Evolutionary conservation across 53 echinoderm and acorn worm species (phyloP).

Genomic region (Patiria pectinifera): DNA sequence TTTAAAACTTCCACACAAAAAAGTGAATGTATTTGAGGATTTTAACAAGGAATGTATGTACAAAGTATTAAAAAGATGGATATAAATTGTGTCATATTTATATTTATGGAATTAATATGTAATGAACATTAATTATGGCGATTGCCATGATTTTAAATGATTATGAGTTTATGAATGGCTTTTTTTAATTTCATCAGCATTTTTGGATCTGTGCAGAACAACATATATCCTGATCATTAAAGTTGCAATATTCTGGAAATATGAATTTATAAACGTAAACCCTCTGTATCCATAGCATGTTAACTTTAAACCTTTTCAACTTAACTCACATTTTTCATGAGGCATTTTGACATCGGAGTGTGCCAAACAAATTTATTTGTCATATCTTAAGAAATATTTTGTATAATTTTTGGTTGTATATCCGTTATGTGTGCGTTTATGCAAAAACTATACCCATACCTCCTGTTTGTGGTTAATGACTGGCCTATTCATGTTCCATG

Average conservation of each 20-base stretch:
- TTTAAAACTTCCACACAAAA: slow-evolving; percentile 41
- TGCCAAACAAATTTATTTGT: not conserved
- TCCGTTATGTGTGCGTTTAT: not conserved
- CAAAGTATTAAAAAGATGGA: slow-evolving; percentile 39
- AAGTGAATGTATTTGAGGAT: slow-evolving; percentile 38
- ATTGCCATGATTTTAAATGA: not conserved
- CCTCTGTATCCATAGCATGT: too few species aligned
- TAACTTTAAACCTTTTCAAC: too few species aligned
- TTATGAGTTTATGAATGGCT: not conserved
- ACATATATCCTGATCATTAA: too few species aligned
- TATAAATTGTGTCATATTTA: slow-evolving; percentile 59
- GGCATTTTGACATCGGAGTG: too few species aligned
- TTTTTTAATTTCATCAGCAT: not conserved
- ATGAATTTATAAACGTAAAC: too few species aligned
- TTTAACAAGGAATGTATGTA: slow-evolving; percentile 51
- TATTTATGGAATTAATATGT: slow-evolving; percentile 29
- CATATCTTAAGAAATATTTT: not conserved
- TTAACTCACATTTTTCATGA: too few species aligned
- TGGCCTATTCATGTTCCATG: too few species aligned
- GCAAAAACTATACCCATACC: too few species aligned
- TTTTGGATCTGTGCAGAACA: not conserved
- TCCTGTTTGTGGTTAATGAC: too few species aligned
- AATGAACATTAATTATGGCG: not conserved
- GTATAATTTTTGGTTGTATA: not conserved
- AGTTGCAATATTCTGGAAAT: too few species aligned